phyloP scores from a whole-genome alignment of 2,113 vertebrate genomes.

The Bambusicola thoracicus region DNA sequence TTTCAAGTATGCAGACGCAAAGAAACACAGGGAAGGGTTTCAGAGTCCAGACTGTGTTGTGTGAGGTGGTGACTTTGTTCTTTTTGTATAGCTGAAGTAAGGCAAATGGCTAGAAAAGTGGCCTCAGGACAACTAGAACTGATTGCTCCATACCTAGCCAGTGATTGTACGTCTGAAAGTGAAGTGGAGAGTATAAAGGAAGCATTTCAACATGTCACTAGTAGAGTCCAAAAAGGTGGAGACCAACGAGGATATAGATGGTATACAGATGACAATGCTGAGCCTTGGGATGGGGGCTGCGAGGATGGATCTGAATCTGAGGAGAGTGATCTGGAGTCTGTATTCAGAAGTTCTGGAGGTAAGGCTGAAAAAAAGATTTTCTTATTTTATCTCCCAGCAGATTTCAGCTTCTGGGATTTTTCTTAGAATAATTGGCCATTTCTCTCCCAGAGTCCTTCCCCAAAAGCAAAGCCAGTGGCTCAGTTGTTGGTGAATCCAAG shows the following conservation, averaged over 20 bases:
- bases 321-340: not conserved
- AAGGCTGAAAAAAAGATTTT: not conserved
- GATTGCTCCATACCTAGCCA: not conserved
- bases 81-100: conserved; percentile 74
- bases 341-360: conserved; percentile 4
- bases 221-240: not conserved
- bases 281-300: not conserved
- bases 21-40: not conserved
- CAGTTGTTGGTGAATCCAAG: not conserved
- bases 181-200: conserved; percentile 32
- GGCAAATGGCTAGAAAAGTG: conserved; percentile 73
- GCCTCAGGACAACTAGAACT: conserved; percentile 69
- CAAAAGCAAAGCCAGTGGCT: not conserved
- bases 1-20: not conserved
- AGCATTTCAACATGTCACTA: not conserved
- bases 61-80: not conserved
- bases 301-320: not conserved
- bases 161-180: conserved; percentile 36
- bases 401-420: not conserved
- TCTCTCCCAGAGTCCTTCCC: not conserved
- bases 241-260: not conserved
- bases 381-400: not conserved
- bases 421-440: not conserved
- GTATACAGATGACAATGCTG: not conserved
- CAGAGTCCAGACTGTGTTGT: not conserved